Conservation (phyloP, 2,888 invertebrate genomes). For the Tiliacea aurago region DNA sequence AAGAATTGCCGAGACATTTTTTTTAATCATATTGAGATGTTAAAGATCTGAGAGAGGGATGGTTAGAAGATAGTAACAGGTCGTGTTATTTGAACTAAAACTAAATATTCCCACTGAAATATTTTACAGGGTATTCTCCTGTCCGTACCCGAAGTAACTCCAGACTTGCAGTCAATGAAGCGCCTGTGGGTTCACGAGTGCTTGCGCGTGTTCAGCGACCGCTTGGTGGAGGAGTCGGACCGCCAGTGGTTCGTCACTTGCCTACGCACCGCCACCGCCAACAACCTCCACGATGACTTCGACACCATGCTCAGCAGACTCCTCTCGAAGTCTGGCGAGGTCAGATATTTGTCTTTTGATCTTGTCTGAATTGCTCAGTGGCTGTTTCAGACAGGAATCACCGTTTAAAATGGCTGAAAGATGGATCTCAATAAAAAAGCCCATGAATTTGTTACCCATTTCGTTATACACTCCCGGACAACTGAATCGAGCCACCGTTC, state of each 20-base stretch:
- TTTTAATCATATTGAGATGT: neutral
- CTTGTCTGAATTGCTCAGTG: neutral
- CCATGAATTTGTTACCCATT: neutral
- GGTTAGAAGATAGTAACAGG: no score
- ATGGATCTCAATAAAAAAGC: neutral
- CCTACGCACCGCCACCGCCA: slow-evolving; percentile 91
- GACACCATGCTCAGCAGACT: slow-evolving; percentile 93
- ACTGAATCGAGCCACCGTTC: neutral
- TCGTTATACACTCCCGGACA: neutral
- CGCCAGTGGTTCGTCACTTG: slow-evolving; percentile 95
- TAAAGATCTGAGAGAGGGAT: neutral
- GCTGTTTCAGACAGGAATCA: neutral
- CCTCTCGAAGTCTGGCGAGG: slow-evolving; percentile 71
- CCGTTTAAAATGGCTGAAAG: neutral
- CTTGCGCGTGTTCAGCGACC: slow-evolving; percentile 97
- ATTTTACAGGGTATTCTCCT: slow-evolving; percentile 94
- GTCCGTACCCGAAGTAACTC: slow-evolving; percentile 97
- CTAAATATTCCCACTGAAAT: neutral
- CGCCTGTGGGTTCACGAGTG: slow-evolving; percentile 98
- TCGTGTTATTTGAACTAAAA: neutral
- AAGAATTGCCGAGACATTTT: neutral
- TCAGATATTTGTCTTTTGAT: slow-evolving; percentile 6
- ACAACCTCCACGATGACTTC: slow-evolving; percentile 92
- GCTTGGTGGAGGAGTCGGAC: slow-evolving; percentile 96
- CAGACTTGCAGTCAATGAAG: slow-evolving; percentile 96